These are phyloP conservation scores for Eulemur albifrons DNA, from an alignment of 2,797 vertebrate species.

Conservation along the genomic window DNA sequence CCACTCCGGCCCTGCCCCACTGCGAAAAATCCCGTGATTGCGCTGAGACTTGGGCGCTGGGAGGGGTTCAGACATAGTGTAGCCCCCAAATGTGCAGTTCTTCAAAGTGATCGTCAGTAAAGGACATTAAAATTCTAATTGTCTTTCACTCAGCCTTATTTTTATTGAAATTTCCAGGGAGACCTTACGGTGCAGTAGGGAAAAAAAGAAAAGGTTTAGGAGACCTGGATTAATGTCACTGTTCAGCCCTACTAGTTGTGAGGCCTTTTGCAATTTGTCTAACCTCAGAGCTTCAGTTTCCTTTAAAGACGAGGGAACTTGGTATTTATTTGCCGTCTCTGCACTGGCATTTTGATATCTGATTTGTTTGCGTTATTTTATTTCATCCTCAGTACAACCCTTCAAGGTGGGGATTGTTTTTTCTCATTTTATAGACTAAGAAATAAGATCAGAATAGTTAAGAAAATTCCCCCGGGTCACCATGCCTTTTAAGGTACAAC, in stretches of 20 bases:
- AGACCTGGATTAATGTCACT: neutral
- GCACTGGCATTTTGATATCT: neutral
- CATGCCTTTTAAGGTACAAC: neutral
- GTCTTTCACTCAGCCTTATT: neutral
- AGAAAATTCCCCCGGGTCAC: neutral
- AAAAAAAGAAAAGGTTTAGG: neutral
- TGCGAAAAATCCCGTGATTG: neutral
- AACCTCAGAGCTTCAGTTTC: neutral
- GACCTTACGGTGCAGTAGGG: neutral
- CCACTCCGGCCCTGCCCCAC: neutral
- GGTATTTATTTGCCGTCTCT: neutral
- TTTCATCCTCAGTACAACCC: neutral
- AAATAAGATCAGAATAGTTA: neutral
- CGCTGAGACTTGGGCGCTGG: fast-evolving
- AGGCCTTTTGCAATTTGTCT: neutral
- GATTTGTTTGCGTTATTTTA: neutral
- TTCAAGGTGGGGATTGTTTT: neutral
- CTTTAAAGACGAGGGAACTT: neutral
- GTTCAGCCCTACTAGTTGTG: neutral
- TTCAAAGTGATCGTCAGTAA: neutral
- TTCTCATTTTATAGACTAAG: neutral
- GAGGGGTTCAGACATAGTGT: neutral
- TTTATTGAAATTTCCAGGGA: neutral
- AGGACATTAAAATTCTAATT: neutral
- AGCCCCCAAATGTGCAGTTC: neutral